Conservation (phyloP, 2,888 invertebrate genomes). For the Ectemnius cavifrons region DNA sequence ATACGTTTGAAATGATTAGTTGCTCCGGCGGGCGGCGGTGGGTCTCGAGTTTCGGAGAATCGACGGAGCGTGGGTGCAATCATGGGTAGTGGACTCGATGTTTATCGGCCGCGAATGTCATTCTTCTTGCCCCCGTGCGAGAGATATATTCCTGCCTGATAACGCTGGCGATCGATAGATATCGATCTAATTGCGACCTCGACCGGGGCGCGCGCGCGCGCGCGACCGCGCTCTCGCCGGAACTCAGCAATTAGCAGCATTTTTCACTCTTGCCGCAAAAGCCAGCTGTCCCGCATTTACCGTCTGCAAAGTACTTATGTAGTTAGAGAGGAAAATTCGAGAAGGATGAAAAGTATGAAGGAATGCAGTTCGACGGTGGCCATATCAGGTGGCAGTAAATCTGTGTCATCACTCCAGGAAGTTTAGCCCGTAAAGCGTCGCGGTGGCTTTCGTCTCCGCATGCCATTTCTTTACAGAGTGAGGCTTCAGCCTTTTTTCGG, state of each 20-base stretch:
- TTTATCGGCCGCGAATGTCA: slow-evolving; percentile 6
- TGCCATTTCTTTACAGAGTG: too few species aligned
- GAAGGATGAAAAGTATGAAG: too few species aligned
- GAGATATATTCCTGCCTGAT: background rate
- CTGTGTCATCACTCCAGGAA: too few species aligned
- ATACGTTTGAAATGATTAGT: background rate
- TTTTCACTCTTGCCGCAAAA: background rate
- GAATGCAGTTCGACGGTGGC: too few species aligned
- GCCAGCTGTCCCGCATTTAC: too few species aligned
- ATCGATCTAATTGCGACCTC: slow-evolving; percentile 6
- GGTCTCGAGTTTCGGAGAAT: slow-evolving; percentile 4
- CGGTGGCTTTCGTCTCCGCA: too few species aligned
- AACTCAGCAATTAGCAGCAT: background rate
- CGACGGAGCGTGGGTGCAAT: background rate
- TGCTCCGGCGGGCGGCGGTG: background rate
- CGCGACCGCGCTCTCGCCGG: background rate
- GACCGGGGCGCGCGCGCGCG: too few species aligned
- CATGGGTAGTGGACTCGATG: background rate
- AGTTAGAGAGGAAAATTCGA: too few species aligned
- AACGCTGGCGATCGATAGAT: background rate
- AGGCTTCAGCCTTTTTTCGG: background rate
- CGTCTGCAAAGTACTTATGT: too few species aligned
- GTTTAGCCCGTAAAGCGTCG: too few species aligned
- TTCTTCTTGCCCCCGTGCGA: background rate
- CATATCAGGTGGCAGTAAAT: too few species aligned